These are phyloP conservation scores for Drosophila pseudoobscura DNA, from an alignment of 1,140 invertebrate species.

Conservation along the genomic window DNA sequence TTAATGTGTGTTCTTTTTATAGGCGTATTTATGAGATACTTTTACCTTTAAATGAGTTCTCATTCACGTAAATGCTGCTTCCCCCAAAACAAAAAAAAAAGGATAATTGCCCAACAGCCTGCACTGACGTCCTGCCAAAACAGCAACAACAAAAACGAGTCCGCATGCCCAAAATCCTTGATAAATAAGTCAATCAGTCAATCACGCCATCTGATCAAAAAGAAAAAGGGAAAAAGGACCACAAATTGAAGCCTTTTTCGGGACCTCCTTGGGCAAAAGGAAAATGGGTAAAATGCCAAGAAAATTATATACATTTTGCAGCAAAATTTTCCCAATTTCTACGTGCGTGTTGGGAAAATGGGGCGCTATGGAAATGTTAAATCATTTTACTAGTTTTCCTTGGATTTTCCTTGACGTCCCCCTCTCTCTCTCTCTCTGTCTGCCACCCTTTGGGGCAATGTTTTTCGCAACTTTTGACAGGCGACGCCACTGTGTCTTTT, in stretches of 20 bases:
- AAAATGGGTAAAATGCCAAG: neutral
- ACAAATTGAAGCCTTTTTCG: neutral
- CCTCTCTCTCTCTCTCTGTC: neutral
- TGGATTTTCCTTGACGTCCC: neutral
- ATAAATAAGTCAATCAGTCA: slow-evolving; percentile 34
- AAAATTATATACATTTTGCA: slow-evolving; percentile 21
- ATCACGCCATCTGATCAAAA: slow-evolving; percentile 36
- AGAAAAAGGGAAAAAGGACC: neutral
- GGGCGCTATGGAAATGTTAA: neutral
- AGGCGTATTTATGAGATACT: slow-evolving; percentile 25
- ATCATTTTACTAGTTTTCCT: slow-evolving; percentile 27
- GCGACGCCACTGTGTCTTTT: slow-evolving; percentile 61
- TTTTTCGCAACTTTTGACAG: slow-evolving; percentile 26
- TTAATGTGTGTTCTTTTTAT: neutral
- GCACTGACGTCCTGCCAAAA: slow-evolving; percentile 1
- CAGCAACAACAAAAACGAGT: neutral
- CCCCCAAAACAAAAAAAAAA: neutral
- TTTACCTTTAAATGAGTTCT: slow-evolving; percentile 27
- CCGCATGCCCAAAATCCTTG: slow-evolving; percentile 25
- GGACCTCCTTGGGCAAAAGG: too few relatives aligned
- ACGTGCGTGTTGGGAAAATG: slow-evolving; percentile 12
- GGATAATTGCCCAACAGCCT: slow-evolving; percentile 22
- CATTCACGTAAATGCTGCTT: slow-evolving; percentile 2
- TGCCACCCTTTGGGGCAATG: neutral
- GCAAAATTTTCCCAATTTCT: slow-evolving; percentile 1